Conservation (phyloP, 1,140 invertebrate species). For the Ganaspis sp. region DNA sequence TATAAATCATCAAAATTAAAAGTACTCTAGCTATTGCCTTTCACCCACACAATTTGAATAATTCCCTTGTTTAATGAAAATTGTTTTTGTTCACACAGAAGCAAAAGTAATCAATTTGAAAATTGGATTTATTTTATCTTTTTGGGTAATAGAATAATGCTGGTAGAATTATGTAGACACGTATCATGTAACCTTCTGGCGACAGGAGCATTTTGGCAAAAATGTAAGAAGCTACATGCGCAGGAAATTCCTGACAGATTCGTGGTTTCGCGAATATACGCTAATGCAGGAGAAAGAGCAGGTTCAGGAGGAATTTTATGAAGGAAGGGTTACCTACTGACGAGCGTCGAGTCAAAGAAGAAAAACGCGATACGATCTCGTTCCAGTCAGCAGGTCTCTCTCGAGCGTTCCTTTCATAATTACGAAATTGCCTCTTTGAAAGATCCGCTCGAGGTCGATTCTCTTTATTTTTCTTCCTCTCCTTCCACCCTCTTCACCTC, state of each 20-base stretch:
- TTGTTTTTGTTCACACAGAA: neutral
- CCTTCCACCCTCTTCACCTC: neutral
- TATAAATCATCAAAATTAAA: neutral
- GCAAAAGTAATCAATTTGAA: neutral
- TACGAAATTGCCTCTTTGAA: conserved; percentile 63
- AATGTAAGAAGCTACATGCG: neutral
- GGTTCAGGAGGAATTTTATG: conserved; percentile 54
- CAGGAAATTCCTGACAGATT: conserved; percentile 14
- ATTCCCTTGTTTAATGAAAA: neutral
- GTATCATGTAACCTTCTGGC: too few relatives aligned
- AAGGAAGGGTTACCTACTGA: conserved; percentile 55
- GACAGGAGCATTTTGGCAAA: neutral
- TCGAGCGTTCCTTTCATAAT: conserved; percentile 60
- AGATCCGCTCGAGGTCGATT: conserved; percentile 53
- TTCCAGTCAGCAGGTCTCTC: conserved; percentile 56
- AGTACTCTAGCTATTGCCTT: neutral
- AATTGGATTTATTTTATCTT: neutral
- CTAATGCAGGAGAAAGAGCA: conserved; percentile 41
- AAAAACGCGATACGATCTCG: conserved; percentile 59
- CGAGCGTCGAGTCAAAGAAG: conserved; percentile 53
- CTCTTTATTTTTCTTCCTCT: conserved; percentile 44
- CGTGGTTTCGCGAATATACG: conserved; percentile 48
- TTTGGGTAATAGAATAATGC: too few relatives aligned
- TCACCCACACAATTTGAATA: neutral
- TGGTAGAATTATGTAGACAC: too few relatives aligned